phyloP scores from a whole-genome alignment of 2,888 invertebrate genomes.

The Synanthedon myopaeformis region DNA sequence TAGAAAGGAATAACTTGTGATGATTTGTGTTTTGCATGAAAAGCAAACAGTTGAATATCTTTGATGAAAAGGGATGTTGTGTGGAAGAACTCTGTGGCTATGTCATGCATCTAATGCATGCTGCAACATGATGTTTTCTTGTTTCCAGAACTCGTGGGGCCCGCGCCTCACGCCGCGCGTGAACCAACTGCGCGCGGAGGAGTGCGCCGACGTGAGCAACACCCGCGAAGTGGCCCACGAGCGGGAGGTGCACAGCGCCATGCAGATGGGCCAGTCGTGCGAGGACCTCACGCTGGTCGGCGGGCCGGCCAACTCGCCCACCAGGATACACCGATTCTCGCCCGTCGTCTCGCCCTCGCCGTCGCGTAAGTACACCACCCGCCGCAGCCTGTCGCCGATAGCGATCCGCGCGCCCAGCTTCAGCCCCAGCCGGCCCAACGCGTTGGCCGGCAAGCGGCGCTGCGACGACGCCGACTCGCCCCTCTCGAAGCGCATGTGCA shows the following conservation, averaged over 20 bases:
- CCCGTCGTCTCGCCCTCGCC: constrained; percentile 84
- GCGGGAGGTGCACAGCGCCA: constrained; percentile 88
- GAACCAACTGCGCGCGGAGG: constrained; percentile 88
- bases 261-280: constrained; percentile 95
- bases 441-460: constrained; percentile 72
- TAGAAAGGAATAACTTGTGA: too few species aligned
- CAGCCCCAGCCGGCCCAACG: constrained; percentile 71
- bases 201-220: constrained; percentile 84
- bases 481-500: constrained; percentile 51
- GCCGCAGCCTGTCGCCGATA: constrained; percentile 90
- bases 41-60: too few species aligned
- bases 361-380: constrained; percentile 84
- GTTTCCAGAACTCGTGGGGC: constrained; percentile 59
- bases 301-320: constrained; percentile 53
- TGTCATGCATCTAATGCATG: too few species aligned
- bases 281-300: constrained; percentile 85
- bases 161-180: constrained; percentile 86
- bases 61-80: too few species aligned
- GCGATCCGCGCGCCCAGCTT: constrained; percentile 82
- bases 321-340: constrained; percentile 61
- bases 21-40: too few species aligned
- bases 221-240: constrained; percentile 92
- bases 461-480: constrained; percentile 72
- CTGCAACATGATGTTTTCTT: not conserved
- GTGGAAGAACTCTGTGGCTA: too few species aligned